Conservation (phyloP, 2,113 vertebrate species). For the Leptodactylus fuscus region DNA sequence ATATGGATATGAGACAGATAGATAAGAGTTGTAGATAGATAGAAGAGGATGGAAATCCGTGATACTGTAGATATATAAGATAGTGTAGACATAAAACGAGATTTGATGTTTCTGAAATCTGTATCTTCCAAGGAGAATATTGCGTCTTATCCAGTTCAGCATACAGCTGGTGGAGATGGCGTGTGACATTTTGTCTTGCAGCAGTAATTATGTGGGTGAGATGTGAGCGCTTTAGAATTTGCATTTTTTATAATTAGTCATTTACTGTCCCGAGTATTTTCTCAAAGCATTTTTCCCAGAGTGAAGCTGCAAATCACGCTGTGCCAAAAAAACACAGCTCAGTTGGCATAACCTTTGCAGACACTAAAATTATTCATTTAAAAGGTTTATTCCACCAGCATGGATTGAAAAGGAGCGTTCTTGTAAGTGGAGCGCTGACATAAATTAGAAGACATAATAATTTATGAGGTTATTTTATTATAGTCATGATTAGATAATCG, state of each 20-base stretch:
- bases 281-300: slow-evolving; percentile 62
- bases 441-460: slow-evolving; percentile 65
- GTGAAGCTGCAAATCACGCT: slow-evolving; percentile 64
- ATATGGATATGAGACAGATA: too few species aligned
- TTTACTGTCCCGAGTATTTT: slow-evolving; percentile 67
- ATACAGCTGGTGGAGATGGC: background rate
- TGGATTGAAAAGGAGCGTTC: slow-evolving; percentile 60
- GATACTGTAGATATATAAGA: background rate
- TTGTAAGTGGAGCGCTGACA: slow-evolving; percentile 63
- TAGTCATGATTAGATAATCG: slow-evolving; percentile 58
- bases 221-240: slow-evolving; percentile 38
- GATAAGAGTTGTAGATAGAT: too few species aligned
- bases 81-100: background rate
- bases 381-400: slow-evolving; percentile 58
- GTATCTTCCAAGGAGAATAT: background rate
- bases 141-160: background rate
- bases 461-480: slow-evolving; percentile 60
- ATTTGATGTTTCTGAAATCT: background rate
- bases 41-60: background rate
- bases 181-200: slow-evolving; percentile 35
- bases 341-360: slow-evolving; percentile 62
- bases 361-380: slow-evolving; percentile 62
- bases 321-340: slow-evolving; percentile 62
- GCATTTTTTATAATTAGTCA: slow-evolving; percentile 67
- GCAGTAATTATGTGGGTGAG: slow-evolving; percentile 42